Evolutionary conservation across 1,140 invertebrate species (phyloP), one percentile per base, ranked within the genome.

Genomic region (Drosophila willistoni): DNA sequence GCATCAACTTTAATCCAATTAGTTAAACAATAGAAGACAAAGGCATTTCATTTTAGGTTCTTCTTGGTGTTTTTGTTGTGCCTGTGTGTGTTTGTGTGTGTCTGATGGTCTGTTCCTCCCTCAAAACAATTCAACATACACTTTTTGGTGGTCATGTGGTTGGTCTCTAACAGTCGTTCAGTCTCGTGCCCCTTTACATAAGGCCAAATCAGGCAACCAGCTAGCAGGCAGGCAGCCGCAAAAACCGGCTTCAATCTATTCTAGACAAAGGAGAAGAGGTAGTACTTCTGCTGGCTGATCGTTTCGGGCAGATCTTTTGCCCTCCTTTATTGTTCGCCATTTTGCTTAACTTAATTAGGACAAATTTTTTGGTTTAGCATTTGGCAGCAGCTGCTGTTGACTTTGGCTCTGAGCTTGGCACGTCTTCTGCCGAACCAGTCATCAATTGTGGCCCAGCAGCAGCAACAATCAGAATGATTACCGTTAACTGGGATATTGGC

Each of bases 1-100:
- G 80, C 80, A 83, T 83, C 80, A 83, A 79, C 59, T 69, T 60
- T 83, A 83, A 83, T 83, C 80, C 80, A 83, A 83, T 83, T 83
- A 83, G 80, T 83, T 79, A 76, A 70, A 83, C 80, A 83, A 83
- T 75, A 56, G 44, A 51, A 51, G 42, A 54, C 22, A 25, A 22
- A 63, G 67, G 73, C 42, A 10, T 60, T 42, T 25, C 59, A 54
- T 71, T 42, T 56, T 56, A 6, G 47, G 66, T 29, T 42, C 55
- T 60, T 68, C 22, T 33, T 56, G 61, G 51, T 64, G 64, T 19
- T 44, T n/a, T 44, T 44, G 14, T 44, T 44, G 41, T 62, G 36
- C 39, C 29, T 51, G 44, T 22, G 29, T 22, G 44, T 47, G n/a
- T 2, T 22, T 63, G n/a, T 36, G 29, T 36, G 25, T 25, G 25